A percentile compares a stretch with the other conserved stretches of the same genome.
Evolutionary conservation across 2,113 vertebrate species (phyloP).

Genomic region (Accipiter cooperii): DNA sequence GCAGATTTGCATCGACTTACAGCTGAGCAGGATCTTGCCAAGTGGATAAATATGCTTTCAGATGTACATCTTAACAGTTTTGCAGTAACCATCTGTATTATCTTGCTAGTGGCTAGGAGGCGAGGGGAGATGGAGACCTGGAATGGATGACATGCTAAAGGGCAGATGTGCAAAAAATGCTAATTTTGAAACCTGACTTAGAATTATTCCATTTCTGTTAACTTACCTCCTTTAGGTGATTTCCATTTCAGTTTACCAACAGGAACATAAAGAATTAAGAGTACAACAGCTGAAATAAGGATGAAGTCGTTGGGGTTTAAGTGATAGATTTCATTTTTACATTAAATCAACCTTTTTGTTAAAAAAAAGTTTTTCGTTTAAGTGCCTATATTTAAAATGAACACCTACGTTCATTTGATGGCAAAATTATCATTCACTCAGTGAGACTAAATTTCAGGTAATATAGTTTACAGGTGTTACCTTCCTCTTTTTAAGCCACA

Average conservation of each 20-base stretch:
- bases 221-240: not conserved
- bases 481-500: not conserved
- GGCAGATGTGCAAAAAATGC: not conserved
- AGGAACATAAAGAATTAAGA: not conserved
- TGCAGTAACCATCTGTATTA: not conserved
- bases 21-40: not conserved
- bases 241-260: not conserved
- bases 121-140: not conserved
- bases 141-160: not conserved
- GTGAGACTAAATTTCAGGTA: not conserved
- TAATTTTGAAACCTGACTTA: not conserved
- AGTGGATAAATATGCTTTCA: not conserved
- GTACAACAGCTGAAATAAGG: not conserved
- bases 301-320: not conserved
- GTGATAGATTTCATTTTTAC: not conserved
- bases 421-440: not conserved
- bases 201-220: not conserved
- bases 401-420: not conserved
- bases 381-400: not conserved
- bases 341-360: not conserved
- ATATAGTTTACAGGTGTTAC: not conserved
- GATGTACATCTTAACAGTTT: not conserved
- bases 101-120: not conserved
- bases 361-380: not conserved
- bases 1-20: not conserved